Conservation (phyloP, 2,113 vertebrate species). For the Lepus timidus region DNA sequence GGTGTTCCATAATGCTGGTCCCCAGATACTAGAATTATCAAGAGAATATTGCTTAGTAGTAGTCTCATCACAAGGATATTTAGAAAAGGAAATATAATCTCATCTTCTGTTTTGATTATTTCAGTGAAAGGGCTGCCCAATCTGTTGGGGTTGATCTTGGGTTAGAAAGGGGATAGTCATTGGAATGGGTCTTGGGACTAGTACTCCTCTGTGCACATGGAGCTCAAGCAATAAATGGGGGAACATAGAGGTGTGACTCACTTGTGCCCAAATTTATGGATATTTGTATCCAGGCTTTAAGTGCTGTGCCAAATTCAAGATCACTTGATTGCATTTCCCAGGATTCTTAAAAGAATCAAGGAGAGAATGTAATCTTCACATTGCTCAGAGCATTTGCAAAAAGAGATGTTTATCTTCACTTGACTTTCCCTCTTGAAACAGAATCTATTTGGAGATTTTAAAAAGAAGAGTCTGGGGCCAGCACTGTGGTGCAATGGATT, state of each 20-base stretch:
- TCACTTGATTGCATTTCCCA: not conserved
- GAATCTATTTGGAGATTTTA: conserved; percentile 27
- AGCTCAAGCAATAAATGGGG: not conserved
- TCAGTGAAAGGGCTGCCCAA: not conserved
- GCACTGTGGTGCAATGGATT: too few relatives aligned
- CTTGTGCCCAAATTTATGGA: not conserved
- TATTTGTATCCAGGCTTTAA: not conserved
- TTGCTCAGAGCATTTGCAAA: not conserved
- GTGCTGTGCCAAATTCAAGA: not conserved
- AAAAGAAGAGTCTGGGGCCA: conserved; percentile 24
- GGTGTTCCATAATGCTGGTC: too few relatives aligned
- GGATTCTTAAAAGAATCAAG: conserved; percentile 6
- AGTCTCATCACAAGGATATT: not conserved
- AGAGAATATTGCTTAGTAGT: not conserved
- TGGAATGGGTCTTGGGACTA: not conserved
- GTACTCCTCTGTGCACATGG: not conserved
- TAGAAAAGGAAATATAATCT: not conserved
- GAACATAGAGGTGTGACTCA: not conserved
- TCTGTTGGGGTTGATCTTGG: not conserved
- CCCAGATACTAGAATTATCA: conserved; percentile 3
- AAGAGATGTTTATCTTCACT: not conserved
- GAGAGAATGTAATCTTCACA: not conserved
- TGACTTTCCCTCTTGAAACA: conserved; percentile 33
- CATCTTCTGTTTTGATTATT: not conserved
- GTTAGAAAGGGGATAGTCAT: not conserved